Evolutionary conservation across 2,888 invertebrate genomes (phyloP).

Genomic region (Prenolepis imparis): DNA sequence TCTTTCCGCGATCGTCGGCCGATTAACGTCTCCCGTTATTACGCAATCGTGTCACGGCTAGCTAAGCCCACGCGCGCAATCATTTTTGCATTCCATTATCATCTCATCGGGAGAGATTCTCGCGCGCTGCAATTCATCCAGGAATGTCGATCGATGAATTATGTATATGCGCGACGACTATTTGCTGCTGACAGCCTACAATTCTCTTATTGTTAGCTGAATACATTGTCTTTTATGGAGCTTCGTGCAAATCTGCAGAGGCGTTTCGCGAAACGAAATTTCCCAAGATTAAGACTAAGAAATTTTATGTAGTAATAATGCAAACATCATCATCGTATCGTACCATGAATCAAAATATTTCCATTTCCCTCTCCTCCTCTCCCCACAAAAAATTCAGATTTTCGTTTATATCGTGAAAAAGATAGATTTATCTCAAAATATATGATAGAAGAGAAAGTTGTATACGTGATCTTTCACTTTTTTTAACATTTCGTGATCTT

Average conservation of each 20-base stretch:
- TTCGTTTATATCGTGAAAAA: background rate
- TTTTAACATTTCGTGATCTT: background rate
- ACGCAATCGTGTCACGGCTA: slow-evolving; percentile 63
- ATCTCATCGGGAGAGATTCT: slow-evolving; percentile 34
- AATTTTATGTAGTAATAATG: slow-evolving; percentile 1
- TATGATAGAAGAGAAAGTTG: background rate
- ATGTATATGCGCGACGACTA: slow-evolving; percentile 37
- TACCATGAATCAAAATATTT: background rate
- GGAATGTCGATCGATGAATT: slow-evolving; percentile 51
- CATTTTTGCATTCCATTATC: slow-evolving; percentile 50
- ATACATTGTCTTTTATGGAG: slow-evolving; percentile 12
- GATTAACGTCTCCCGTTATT: slow-evolving; percentile 35
- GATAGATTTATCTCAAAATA: background rate
- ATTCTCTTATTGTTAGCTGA: slow-evolving; percentile 18
- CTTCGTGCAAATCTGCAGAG: background rate
- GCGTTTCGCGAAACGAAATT: background rate
- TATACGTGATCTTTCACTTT: background rate
- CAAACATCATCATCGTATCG: background rate
- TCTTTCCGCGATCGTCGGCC: slow-evolving; percentile 64
- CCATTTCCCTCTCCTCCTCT: background rate
- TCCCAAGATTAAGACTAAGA: background rate
- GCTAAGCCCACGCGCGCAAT: slow-evolving; percentile 48
- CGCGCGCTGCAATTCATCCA: slow-evolving; percentile 40
- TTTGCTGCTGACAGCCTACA: slow-evolving; percentile 29
- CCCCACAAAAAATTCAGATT: background rate